phyloP scores from a whole-genome alignment of 1,140 invertebrate genomes.

The Heliconius hewitsoni region DNA sequence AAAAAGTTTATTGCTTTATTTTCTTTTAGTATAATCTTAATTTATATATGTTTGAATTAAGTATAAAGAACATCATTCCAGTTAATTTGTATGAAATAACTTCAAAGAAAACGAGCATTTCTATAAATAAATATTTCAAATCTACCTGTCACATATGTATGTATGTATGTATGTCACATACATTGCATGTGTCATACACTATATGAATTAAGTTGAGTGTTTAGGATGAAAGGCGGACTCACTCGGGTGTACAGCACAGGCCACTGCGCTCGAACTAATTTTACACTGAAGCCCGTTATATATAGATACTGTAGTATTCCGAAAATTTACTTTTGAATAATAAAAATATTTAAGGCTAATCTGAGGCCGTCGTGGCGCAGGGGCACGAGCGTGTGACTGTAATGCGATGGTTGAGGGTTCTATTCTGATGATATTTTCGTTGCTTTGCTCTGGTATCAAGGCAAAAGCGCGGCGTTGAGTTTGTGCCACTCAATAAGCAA shows the following conservation, averaged over 20 bases:
- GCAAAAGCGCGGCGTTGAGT: too few species aligned
- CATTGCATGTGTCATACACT: background rate
- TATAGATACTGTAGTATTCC: background rate
- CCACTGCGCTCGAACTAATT: slow-evolving; percentile 47
- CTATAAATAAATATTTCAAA: background rate
- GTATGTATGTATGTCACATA: background rate
- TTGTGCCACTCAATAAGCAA: too few species aligned
- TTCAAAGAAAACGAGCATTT: background rate
- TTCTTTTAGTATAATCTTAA: too few species aligned
- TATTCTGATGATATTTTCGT: too few species aligned
- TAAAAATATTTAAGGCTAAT: too few species aligned
- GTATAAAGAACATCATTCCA: too few species aligned
- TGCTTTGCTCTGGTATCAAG: too few species aligned
- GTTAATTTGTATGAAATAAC: background rate
- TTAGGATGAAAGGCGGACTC: slow-evolving; percentile 56
- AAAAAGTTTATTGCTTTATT: too few species aligned
- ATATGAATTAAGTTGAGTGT: slow-evolving; percentile 36
- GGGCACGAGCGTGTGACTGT: too few species aligned
- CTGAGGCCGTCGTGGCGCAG: too few species aligned
- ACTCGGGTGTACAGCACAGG: slow-evolving; percentile 42
- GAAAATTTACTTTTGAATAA: background rate
- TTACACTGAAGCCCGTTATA: slow-evolving; percentile 34
- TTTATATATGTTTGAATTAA: too few species aligned
- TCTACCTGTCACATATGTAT: slow-evolving; percentile 1
- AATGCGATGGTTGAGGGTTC: too few species aligned